Evolutionary conservation across 2,797 vertebrate genomes (phyloP).

Genomic region (Melanotaenia trifasciata): DNA sequence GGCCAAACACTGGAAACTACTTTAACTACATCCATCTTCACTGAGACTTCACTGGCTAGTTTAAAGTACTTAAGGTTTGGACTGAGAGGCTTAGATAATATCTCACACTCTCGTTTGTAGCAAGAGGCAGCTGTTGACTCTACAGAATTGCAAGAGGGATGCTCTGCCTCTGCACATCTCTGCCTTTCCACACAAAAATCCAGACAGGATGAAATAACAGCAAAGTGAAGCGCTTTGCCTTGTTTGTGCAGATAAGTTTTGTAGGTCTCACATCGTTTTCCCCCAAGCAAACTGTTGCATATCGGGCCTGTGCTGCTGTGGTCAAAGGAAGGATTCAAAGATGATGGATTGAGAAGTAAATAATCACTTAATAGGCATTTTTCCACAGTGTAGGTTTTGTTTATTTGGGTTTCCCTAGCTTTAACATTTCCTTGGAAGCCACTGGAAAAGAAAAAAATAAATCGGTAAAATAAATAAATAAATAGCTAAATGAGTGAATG

Average conservation of each 20-base stretch:
- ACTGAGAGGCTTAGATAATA: constrained; percentile 38
- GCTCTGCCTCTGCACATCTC: constrained; percentile 31
- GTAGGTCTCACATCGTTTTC: constrained; percentile 17
- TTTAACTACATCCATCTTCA: constrained; percentile 30
- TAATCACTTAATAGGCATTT: not conserved
- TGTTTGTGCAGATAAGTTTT: constrained; percentile 29
- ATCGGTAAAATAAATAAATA: not conserved
- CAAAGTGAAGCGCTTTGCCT: constrained; percentile 21
- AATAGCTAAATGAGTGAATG: not conserved
- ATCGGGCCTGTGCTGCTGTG: constrained; percentile 2
- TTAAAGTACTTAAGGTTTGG: constrained; percentile 27
- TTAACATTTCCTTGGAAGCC: not conserved
- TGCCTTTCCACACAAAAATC: constrained; percentile 30
- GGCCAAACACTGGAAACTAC: constrained; percentile 20
- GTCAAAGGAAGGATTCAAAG: not conserved
- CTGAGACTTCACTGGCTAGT: constrained; percentile 24
- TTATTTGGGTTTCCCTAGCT: not conserved
- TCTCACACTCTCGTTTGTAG: constrained; percentile 48
- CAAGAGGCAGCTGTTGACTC: constrained; percentile 50
- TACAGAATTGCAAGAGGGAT: constrained; percentile 43
- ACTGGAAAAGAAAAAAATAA: not conserved
- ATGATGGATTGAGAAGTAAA: not conserved
- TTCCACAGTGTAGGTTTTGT: not conserved
- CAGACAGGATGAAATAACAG: constrained; percentile 25
- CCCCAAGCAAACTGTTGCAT: constrained; percentile 23